Evolutionary conservation across 2,888 invertebrate genomes (phyloP), one percentile per base, ranked within the genome.

Genomic region (Chrysolina americana): DNA sequence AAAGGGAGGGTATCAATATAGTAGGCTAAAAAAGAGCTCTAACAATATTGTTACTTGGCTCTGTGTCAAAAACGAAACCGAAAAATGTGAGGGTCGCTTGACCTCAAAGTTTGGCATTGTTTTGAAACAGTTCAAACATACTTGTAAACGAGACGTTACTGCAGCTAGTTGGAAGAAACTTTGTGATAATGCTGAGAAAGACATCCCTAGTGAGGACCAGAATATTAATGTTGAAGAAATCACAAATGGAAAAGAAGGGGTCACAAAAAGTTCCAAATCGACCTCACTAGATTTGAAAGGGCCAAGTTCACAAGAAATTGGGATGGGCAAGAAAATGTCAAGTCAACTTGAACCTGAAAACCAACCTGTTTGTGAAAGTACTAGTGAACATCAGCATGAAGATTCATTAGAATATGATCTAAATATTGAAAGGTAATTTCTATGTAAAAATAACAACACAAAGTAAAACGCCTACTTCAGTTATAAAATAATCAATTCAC

Each of bases 21-120:
- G 28, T 13, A 59, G 28, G 59, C 59, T 59, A 15, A 28, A 59
- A 10, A 59, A 15, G 59, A 28, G 59, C 28, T 13, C 28, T 15
- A 59, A 59, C 59, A 59, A 59, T 59, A 21, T 59, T 10, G 17
- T 59, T n/a, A 23, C 28, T 59, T 59, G 59, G 59, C 9, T 28
- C 3, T 59, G 59, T 28, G 23, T 28, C 28, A 28, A 59, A 15
- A 17, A 19, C 19, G 53, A 23, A 59, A 59, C 23, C 1, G 23
- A 59, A 28, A 28, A 28, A 28, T 59, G 28, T 6, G 11, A 28
- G 0, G 23, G 59, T 36, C 28, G 59, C 10, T n/a, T 28, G n/a
- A 59, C 59, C 1, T 28, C 59, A 11, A 28, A 59, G 28, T 59
- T 36, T 28, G 59, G 59, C 8, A 28, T 59, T 59, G 59, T 59